Conservation (phyloP, 2,888 invertebrate genomes). For the Lithodes maja region DNA sequence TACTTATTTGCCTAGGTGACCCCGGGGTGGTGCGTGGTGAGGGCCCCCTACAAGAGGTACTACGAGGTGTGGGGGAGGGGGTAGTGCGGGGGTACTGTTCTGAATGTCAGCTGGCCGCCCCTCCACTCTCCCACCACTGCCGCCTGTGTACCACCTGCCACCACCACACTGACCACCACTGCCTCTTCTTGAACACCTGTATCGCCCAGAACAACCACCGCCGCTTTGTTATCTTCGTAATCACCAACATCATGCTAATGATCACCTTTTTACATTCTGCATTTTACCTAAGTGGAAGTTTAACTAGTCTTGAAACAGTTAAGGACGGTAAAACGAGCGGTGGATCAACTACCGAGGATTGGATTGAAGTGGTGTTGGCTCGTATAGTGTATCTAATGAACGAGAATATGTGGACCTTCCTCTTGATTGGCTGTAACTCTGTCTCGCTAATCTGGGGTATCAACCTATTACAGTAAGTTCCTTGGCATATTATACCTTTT, state of each 20-base stretch:
- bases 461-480: conserved; percentile 56
- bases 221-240: conserved; percentile 59
- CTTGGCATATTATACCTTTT: not conserved
- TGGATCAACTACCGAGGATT: not conserved
- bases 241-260: conserved; percentile 59
- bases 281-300: not conserved
- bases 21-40: conserved; percentile 56
- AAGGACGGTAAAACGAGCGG: not conserved
- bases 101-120: conserved; percentile 59
- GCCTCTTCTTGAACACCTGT: conserved; percentile 66
- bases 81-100: conserved; percentile 59
- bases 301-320: not conserved
- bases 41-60: conserved; percentile 53
- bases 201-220: conserved; percentile 64
- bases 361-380: conserved; percentile 27
- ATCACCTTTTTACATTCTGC: conserved; percentile 37
- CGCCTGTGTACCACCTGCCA: conserved; percentile 60
- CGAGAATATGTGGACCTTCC: conserved; percentile 53
- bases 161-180: conserved; percentile 65
- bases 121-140: conserved; percentile 62
- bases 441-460: conserved; percentile 58
- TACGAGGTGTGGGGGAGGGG: conserved; percentile 59
- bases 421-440: conserved; percentile 50
- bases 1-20: conserved; percentile 42
- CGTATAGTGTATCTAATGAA: conserved; percentile 29